These are phyloP conservation scores for Anthoscopus minutus DNA, from an alignment of 2,113 vertebrate genomes.

Conservation along the genomic window DNA sequence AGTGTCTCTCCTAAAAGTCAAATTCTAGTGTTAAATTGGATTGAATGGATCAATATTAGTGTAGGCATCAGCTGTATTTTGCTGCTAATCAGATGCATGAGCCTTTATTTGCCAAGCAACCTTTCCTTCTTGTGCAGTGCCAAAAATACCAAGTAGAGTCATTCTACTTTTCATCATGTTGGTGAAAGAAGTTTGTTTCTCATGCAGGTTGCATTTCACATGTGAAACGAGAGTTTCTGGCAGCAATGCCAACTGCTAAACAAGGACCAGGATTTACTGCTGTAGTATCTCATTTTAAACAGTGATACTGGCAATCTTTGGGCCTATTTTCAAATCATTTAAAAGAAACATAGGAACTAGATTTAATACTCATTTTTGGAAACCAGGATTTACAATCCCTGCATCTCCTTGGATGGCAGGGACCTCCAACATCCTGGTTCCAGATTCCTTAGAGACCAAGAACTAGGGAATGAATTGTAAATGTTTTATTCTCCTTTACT, in stretches of 20 bases:
- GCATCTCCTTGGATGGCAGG: neutral
- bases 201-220: neutral
- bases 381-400: neutral
- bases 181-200: neutral
- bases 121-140: neutral
- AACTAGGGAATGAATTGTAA: neutral
- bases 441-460: neutral
- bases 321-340: neutral
- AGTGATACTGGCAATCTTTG: neutral
- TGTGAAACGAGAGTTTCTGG: neutral
- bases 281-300: neutral
- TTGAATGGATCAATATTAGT: neutral
- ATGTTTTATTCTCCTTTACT: neutral
- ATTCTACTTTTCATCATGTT: neutral
- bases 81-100: neutral
- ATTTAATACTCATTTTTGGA: neutral
- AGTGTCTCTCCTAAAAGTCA: neutral
- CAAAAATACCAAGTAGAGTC: neutral
- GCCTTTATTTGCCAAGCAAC: neutral
- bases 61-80: conserved; percentile 4
- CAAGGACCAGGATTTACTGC: neutral
- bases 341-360: neutral
- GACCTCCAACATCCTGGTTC: neutral
- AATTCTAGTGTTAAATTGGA: neutral
- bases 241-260: neutral